These are phyloP conservation scores for Actenoides lindsayi DNA, from an alignment of 2,113 vertebrate species.

Conservation along the genomic window DNA sequence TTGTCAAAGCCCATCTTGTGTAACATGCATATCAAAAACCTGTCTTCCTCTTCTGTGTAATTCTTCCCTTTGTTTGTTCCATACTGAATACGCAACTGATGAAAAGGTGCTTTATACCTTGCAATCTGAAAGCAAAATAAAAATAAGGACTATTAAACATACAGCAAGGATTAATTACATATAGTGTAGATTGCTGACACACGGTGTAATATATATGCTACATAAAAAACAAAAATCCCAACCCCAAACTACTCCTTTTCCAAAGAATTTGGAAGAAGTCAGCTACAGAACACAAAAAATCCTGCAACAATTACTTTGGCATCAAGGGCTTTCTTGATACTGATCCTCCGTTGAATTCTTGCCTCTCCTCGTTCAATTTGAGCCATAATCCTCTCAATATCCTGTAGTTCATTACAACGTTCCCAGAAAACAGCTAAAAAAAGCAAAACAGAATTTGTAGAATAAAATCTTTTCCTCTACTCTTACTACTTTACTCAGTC, in stretches of 20 bases:
- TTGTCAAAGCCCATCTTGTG: constrained; percentile 94
- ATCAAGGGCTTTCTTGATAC: constrained; percentile 91
- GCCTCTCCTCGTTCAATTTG: constrained; percentile 91
- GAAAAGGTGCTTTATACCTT: constrained; percentile 90
- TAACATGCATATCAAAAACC: constrained; percentile 90
- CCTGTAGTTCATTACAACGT: constrained; percentile 89
- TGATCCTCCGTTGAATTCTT: constrained; percentile 89
- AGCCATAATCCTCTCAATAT: constrained; percentile 91
- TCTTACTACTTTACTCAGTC: background rate
- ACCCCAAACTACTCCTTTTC: background rate
- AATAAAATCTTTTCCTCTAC: background rate
- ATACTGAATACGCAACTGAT: constrained; percentile 89
- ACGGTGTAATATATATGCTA: background rate
- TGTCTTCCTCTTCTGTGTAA: constrained; percentile 89
- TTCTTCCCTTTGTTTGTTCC: constrained; percentile 92
- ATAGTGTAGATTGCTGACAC: background rate
- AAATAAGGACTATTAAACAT: background rate
- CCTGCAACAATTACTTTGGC: constrained; percentile 78
- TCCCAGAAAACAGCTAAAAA: constrained; percentile 90
- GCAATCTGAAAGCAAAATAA: constrained; percentile 79
- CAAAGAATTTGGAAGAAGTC: background rate
- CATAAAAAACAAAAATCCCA: background rate
- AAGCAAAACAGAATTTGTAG: constrained; percentile 12
- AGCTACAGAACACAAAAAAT: background rate
- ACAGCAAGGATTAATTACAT: background rate